These are phyloP conservation scores for Ophioninae sp. DNA, from an alignment of 2,888 invertebrate genomes.

Conservation along the genomic window DNA sequence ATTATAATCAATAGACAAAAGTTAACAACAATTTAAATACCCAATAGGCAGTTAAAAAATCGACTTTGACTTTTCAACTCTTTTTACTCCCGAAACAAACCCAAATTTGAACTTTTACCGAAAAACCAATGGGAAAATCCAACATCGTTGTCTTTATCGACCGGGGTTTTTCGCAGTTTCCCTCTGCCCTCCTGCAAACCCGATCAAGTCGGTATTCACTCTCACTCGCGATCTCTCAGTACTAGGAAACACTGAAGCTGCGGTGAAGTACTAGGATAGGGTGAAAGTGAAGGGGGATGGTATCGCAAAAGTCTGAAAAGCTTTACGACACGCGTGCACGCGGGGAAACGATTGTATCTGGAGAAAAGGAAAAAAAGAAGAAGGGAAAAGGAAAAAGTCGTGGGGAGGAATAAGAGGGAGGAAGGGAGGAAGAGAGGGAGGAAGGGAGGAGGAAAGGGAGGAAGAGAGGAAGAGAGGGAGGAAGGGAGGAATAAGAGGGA, in stretches of 20 bases:
- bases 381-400: neutral
- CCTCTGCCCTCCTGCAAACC: no score
- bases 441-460: neutral
- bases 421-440: no score
- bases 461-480: conserved; percentile 50
- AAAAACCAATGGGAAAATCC: neutral
- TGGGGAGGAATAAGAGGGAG: conserved; percentile 51
- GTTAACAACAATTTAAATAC: no score
- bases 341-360: conserved; percentile 58
- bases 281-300: conserved; percentile 1
- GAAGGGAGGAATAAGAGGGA: conserved; percentile 50
- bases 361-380: conserved; percentile 46
- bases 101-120: neutral
- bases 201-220: no score
- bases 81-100: no score
- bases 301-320: conserved; percentile 19
- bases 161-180: neutral
- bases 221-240: neutral
- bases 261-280: neutral
- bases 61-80: no score
- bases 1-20: neutral
- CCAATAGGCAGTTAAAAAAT: no score
- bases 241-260: neutral
- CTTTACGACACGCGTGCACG: conserved; percentile 44
- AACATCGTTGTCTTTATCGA: neutral